Base-by-base conservation (phyloP, 2,113 vertebrate species). In the Proterorhinus semilunaris region DNA sequence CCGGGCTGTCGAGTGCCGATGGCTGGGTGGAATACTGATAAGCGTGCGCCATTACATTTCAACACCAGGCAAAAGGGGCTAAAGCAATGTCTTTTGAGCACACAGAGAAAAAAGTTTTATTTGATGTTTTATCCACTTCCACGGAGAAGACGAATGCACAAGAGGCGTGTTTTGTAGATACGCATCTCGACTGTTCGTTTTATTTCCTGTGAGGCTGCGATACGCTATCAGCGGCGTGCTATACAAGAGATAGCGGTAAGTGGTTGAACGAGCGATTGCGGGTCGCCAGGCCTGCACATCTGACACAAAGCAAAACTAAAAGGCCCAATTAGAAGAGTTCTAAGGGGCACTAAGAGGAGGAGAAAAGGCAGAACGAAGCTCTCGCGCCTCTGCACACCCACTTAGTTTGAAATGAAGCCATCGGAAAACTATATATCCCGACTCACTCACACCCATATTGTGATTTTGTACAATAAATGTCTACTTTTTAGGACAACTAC, bases 11-110 rank as follows among this genome's bases (percentile, higher is more conserved):
- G 48, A 70, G 59, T 42, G 70, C 68, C 73, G 78, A 78, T 71
- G 72, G 68, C 59, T 51, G 79, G 69, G 68, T 82, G 80, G 84
- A 90, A 89, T 86, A 85, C 86, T 80, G 88, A 89, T 90, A 86
- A 87, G 83, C 75, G 68, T 47, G 62, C 44, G 12, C 72, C 66
- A 69, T 84, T 83, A 76, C 48, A 55, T 76, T 86, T 86, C 46
- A 83, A 36, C 27, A 36, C 27, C 27, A 0, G 27, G 27, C 27
- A 36, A 83, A 71, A 74, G 46, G 77, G 27, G 13, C 8, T 54
- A 45, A 63, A 69, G 69, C 69, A 70, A 77, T 83, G 71, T 82
- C 74, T 84, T 65, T 77, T 63, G 68, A 72, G 42, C 55, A 27
- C 75, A 70, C 11, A 15, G 64, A 62, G n/a, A n/a, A n/a, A 71